Percentiles rank a stretch among this genome's conserved stretches.
phyloP scores from a whole-genome alignment of 2,113 vertebrate species.

The Sylvia atricapilla region DNA sequence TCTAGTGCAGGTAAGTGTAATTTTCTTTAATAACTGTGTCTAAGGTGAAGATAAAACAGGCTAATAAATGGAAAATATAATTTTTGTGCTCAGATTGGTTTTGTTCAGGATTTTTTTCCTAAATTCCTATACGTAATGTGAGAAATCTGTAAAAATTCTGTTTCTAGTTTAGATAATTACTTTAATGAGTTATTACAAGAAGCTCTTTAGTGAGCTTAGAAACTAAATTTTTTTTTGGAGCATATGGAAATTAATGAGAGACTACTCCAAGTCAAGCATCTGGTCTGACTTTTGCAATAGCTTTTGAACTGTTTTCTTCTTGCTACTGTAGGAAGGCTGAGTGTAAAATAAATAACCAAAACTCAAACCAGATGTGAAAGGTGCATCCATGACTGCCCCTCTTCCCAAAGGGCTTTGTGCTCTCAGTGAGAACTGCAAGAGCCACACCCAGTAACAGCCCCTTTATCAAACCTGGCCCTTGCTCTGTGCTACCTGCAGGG shows the following conservation, averaged over 20 bases:
- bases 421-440: neutral
- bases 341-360: neutral
- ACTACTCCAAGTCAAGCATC: neutral
- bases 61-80: neutral
- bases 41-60: neutral
- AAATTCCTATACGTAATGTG: neutral
- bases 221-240: neutral
- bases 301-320: neutral
- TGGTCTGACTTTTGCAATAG: neutral
- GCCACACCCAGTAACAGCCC: neutral
- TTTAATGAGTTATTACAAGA: neutral
- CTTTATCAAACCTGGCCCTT: neutral
- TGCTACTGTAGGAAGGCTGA: neutral
- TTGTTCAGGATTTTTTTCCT: neutral
- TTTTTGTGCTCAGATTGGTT: neutral
- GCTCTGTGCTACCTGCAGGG: neutral
- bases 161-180: neutral
- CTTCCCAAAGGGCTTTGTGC: neutral
- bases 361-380: neutral
- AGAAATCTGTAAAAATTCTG: neutral
- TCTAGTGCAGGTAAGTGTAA: conserved; percentile 87
- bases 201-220: neutral
- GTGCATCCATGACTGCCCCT: neutral
- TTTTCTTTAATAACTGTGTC: neutral
- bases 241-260: neutral